Conservation (phyloP, 2,797 vertebrate species). For the Hozukius guyotensis region DNA sequence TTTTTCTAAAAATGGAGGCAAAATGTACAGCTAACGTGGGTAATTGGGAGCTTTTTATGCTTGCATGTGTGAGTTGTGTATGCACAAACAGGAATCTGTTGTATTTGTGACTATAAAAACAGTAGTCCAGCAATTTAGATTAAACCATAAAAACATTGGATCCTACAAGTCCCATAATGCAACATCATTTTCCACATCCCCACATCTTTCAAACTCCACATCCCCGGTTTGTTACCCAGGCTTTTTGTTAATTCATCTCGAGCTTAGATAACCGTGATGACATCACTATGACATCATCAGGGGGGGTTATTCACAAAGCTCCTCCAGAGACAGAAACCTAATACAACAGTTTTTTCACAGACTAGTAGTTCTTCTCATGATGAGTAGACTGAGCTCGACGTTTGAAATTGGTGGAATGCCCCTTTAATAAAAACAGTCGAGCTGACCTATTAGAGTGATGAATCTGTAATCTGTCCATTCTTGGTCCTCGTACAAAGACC, state of each 20-base stretch:
- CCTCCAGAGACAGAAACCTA: not conserved
- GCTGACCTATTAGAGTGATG: not conserved
- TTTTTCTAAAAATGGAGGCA: not conserved
- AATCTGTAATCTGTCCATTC: not conserved
- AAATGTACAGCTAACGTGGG: not conserved
- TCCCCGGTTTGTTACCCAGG: not conserved
- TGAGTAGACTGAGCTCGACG: not conserved
- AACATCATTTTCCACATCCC: not conserved
- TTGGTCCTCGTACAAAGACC: not conserved
- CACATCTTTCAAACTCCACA: not conserved
- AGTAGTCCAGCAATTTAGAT: not conserved
- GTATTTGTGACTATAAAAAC: not conserved
- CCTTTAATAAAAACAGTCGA: too few species aligned
- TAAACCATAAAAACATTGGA: not conserved
- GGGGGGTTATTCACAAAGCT: not conserved
- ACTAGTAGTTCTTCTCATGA: not conserved
- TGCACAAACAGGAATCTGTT: not conserved
- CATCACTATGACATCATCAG: constrained; percentile 10
- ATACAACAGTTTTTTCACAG: not conserved
- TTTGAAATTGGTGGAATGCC: not conserved
- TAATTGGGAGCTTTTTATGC: not conserved
- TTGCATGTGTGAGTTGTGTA: too few species aligned
- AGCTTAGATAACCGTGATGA: constrained; percentile 1
- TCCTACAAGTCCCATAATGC: constrained; percentile 2
- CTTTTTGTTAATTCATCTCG: not conserved